Base-by-base conservation (phyloP, 1,140 invertebrate genomes). In the Drosophila seguyi region DNA sequence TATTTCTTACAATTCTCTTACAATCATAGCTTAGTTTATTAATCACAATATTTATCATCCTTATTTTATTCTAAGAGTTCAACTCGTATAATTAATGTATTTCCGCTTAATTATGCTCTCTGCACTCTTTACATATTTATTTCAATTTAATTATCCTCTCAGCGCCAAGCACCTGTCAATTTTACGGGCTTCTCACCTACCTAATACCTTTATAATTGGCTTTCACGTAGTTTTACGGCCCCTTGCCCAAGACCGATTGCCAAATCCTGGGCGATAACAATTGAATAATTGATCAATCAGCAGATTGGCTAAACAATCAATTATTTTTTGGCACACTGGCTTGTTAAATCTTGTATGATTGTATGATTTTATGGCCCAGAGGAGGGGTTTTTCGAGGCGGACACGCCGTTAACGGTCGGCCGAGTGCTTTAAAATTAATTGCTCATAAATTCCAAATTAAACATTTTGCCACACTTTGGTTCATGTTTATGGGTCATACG, bases 401-500 rank as follows among this genome's bases (percentile, higher is more conserved):
- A 16, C 22, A 48, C 25, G 25, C 42, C 31, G 34, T 80, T 60
- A 71, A 50, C 36, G 57, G 59, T 38, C 52, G 39, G 52, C 14
- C 38, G 67, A 87, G 75, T 76, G 77, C 85, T 58, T 91, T 79
- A 90, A 90, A 91, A 91, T 91, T 90, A 91, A 90, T 91, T 91
- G 82, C 80, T 91, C 85, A 90, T 90, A 88, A 87, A 90, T 88
- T 90, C 69, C 68, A 80, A 90, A 90, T 90, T 90, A 90, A 90
- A 80, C 81, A 79, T 90, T 90, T 90, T 85, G 79, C 81, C 81
- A 85, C 85, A 90, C 81, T 81, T 90, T 73, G 85, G 65, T 72
- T 79, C 76, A 75, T 73, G 79, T 82, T 91, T 91, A 91, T 91
- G 78, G 77, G 61, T 78, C 74, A 75, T 75, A 60, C 66, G 63